Conservation (phyloP, 1,140 invertebrate species). For the Patella vulgata region DNA sequence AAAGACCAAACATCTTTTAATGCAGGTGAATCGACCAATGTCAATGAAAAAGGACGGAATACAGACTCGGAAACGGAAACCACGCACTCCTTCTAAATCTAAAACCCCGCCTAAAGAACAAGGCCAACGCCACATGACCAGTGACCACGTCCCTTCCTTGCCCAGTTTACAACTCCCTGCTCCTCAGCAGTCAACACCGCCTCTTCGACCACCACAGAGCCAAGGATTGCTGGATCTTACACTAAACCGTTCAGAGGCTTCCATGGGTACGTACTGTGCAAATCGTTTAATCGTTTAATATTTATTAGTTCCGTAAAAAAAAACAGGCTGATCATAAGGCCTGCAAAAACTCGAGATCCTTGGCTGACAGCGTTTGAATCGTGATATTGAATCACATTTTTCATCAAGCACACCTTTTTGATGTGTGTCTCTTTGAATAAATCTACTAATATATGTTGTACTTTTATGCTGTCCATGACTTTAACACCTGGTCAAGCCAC, state of each 20-base stretch:
- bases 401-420: not conserved
- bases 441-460: too few species aligned
- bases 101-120: constrained; percentile 10
- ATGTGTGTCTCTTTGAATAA: not conserved
- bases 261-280: constrained; percentile 7
- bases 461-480: too few species aligned
- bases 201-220: not conserved
- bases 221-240: constrained; percentile 34
- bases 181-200: not conserved
- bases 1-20: too few species aligned
- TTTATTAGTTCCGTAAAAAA: not conserved
- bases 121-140: not conserved
- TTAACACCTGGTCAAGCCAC: too few species aligned
- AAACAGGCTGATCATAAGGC: constrained; percentile 1
- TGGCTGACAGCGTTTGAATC: not conserved
- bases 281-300: not conserved
- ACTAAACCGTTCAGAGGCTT: constrained; percentile 18
- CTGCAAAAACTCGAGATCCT: not conserved
- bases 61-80: constrained; percentile 93
- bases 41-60: constrained; percentile 98
- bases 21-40: constrained; percentile 76
- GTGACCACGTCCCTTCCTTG: not conserved
- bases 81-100: constrained; percentile 28
- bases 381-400: not conserved
- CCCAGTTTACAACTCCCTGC: not conserved